phyloP scores from a whole-genome alignment of 2,888 invertebrate genomes.

The Caenorhabditis uteleia region DNA sequence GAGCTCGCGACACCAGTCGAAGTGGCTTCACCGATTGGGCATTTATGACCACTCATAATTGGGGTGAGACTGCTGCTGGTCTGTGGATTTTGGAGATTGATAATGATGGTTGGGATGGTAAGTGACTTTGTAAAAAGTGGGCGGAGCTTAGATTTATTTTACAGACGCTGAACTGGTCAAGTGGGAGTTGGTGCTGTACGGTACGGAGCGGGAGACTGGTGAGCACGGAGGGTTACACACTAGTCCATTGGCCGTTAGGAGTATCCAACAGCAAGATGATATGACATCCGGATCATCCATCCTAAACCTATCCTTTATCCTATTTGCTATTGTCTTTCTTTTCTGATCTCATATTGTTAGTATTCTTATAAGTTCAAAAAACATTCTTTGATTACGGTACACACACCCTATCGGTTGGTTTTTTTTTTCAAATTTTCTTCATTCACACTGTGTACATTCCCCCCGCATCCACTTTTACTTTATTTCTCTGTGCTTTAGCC shows the following conservation, averaged over 20 bases:
- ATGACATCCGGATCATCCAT: neutral
- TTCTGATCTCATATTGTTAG: conserved; percentile 1
- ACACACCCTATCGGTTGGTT: neutral
- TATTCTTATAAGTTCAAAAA: neutral
- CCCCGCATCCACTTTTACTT: neutral
- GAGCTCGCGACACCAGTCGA: conserved; percentile 86
- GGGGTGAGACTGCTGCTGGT: conserved; percentile 94
- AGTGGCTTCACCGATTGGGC: conserved; percentile 97
- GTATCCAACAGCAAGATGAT: conserved; percentile 5
- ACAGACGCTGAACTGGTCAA: conserved; percentile 68
- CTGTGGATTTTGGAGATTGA: conserved; percentile 93
- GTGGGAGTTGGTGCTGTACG: conserved; percentile 69
- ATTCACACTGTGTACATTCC: neutral
- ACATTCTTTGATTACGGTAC: conserved; percentile 1
- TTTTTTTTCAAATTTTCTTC: neutral
- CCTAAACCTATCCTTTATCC: no score
- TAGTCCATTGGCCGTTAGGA: conserved; percentile 30
- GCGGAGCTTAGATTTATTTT: conserved; percentile 14
- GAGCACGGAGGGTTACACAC: conserved; percentile 52
- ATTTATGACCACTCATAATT: conserved; percentile 97
- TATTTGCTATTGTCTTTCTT: neutral
- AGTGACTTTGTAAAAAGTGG: neutral
- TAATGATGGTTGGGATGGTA: conserved; percentile 79
- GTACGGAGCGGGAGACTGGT: conserved; percentile 63
- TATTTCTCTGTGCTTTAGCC: neutral